Conservation (phyloP, 2,888 invertebrate species). For the Tryphoninae sp. region DNA sequence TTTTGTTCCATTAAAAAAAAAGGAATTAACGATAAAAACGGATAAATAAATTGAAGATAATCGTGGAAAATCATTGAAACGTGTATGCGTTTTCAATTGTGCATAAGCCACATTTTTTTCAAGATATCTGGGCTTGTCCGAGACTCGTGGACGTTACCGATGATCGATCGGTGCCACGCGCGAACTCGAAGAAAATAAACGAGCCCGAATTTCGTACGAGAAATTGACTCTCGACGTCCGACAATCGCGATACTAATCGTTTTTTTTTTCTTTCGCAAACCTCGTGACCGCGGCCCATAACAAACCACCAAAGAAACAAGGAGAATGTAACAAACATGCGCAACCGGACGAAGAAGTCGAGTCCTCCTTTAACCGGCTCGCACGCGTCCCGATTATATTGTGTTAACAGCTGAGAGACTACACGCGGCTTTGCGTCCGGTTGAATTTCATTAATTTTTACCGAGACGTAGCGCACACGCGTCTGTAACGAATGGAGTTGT, state of each 20-base stretch:
- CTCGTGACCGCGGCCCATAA: neutral
- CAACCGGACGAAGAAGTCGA: slow-evolving; percentile 11
- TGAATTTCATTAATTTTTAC: slow-evolving; percentile 47
- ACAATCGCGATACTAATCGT: too few species aligned
- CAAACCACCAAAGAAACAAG: neutral
- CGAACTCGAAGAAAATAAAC: too few species aligned
- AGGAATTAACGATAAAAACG: neutral
- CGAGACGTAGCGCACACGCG: slow-evolving; percentile 4
- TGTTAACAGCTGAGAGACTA: slow-evolving; percentile 38
- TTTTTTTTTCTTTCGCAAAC: neutral
- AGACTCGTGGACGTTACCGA: too few species aligned
- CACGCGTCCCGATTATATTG: slow-evolving; percentile 48
- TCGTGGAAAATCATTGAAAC: too few species aligned
- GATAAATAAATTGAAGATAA: too few species aligned
- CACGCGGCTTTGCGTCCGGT: slow-evolving; percentile 38
- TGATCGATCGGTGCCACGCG: too few species aligned
- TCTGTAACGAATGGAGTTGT: neutral
- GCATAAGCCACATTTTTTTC: too few species aligned
- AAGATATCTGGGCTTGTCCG: too few species aligned
- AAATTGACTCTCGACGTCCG: too few species aligned
- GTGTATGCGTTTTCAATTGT: too few species aligned
- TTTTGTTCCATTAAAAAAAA: too few species aligned
- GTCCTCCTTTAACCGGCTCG: slow-evolving; percentile 42
- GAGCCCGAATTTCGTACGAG: too few species aligned
- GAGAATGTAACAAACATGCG: slow-evolving; percentile 19